Conservation (phyloP, 1,140 invertebrate species). For the Drosophila pseudoananassae region DNA sequence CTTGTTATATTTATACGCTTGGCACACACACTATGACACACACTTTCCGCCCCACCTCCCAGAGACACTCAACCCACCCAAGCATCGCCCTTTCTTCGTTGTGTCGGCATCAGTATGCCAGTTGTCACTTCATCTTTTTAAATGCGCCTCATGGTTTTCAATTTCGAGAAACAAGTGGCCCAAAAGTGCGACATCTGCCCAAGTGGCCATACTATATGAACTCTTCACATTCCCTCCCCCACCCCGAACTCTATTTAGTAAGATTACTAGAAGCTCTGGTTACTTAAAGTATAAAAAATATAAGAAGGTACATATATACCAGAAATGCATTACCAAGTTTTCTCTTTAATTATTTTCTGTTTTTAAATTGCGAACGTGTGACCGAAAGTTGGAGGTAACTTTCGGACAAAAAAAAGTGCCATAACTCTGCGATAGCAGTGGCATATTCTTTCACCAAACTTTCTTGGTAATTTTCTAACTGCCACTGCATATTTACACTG, state of each 20-base stretch:
- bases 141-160: constrained; percentile 66
- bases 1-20: constrained; percentile 78
- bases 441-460: not conserved
- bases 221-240: not conserved
- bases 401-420: not conserved
- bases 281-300: no score
- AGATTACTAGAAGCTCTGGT: no score
- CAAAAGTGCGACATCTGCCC: constrained; percentile 39
- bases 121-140: constrained; percentile 74
- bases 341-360: not conserved
- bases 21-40: constrained; percentile 25
- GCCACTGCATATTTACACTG: not conserved
- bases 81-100: not conserved
- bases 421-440: not conserved
- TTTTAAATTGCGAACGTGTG: not conserved
- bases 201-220: constrained; percentile 52
- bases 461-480: no score
- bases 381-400: not conserved
- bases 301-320: not conserved
- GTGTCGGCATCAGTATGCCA: constrained; percentile 63
- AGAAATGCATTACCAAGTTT: not conserved
- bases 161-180: constrained; percentile 63
- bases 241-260: not conserved
- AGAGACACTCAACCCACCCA: not conserved
- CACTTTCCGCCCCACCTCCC: constrained; percentile 3